Percentiles rank a stretch among this genome's conserved stretches.
Evolutionary conservation across 2,113 vertebrate species (phyloP).

Genomic region (Pluvialis apricaria): DNA sequence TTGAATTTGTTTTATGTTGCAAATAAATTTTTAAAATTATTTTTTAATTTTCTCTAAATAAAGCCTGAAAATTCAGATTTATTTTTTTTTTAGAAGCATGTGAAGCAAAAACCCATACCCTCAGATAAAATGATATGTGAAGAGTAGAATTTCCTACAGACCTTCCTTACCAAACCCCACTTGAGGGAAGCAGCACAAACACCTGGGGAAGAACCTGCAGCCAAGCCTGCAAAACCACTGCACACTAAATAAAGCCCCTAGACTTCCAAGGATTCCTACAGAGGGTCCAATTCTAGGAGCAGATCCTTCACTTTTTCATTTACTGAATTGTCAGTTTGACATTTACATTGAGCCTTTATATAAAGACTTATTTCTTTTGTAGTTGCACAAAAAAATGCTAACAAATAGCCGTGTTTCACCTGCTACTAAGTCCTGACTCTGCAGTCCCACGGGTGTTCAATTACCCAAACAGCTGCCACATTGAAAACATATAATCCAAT

Average conservation of each 20-base stretch:
- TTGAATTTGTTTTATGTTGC: neutral
- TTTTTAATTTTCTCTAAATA: neutral
- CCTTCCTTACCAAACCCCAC: neutral
- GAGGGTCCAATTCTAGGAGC: neutral
- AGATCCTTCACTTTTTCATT: neutral
- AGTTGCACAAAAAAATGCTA: neutral
- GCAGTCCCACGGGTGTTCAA: accelerated
- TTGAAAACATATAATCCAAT: accelerated
- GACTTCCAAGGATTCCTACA: neutral
- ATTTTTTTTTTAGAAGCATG: neutral
- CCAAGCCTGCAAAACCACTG: neutral
- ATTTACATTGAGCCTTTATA: neutral
- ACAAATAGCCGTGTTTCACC: neutral
- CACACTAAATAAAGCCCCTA: neutral
- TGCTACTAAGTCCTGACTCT: neutral
- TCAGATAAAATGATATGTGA: neutral
- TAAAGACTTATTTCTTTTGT: neutral
- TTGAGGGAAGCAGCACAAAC: neutral
- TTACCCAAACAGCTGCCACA: neutral
- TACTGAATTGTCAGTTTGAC: neutral
- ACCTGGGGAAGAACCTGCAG: neutral
- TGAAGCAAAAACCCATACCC: neutral
- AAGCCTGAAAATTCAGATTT: neutral
- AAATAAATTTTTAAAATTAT: neutral
- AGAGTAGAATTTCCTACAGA: neutral